A percentile compares a stretch with the other conserved stretches of the same genome.
Evolutionary conservation across 2,113 vertebrate species (phyloP).

Genomic region (Paradoxurus hermaphroditus): DNA sequence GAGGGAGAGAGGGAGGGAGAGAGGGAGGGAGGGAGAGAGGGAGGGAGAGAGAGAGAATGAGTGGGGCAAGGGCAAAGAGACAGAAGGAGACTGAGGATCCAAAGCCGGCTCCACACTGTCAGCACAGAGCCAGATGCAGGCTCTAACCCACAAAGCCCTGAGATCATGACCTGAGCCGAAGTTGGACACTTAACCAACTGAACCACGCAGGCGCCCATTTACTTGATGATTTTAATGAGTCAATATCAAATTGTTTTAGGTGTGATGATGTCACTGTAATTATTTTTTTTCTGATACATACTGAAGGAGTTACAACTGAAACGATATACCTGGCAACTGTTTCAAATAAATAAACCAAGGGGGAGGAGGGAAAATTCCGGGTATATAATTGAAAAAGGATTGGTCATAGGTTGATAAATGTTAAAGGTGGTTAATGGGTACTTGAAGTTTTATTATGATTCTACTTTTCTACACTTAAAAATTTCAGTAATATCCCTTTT

Average conservation of each 20-base stretch:
- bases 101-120: too few relatives aligned
- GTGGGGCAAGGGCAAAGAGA: too few relatives aligned
- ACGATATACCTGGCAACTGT: not conserved
- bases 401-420: not conserved
- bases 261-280: not conserved
- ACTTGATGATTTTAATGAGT: not conserved
- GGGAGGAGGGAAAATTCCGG: not conserved
- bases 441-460: not conserved
- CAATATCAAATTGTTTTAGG: not conserved
- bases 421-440: not conserved
- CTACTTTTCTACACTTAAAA: not conserved
- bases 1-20: too few relatives aligned
- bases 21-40: too few relatives aligned
- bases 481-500: not conserved
- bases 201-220: not conserved
- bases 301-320: not conserved
- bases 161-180: too few relatives aligned
- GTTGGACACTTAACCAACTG: too few relatives aligned
- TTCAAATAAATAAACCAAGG: not conserved
- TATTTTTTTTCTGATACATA: not conserved
- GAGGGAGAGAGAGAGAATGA: too few relatives aligned
- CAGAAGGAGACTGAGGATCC: too few relatives aligned
- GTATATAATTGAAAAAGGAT: not conserved
- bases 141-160: too few relatives aligned
- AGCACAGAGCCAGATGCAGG: too few relatives aligned